Evolutionary conservation across 1,140 invertebrate genomes (phyloP).

Genomic region (Lasaia peninsularis): DNA sequence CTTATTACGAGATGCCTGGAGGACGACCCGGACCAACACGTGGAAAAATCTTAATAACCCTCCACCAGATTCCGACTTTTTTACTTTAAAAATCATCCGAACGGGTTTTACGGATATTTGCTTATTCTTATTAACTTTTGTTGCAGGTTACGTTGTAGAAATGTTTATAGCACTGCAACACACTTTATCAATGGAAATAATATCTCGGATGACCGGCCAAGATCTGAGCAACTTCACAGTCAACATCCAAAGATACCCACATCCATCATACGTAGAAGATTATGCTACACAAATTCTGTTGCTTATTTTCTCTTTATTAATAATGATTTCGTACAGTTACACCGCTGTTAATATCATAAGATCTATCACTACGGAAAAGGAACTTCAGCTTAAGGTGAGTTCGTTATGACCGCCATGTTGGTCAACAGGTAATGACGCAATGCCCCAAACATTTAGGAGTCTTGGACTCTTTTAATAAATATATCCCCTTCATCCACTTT

Average conservation of each 20-base stretch:
- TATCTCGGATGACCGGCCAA: slow-evolving; percentile 67
- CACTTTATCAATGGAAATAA: slow-evolving; percentile 78
- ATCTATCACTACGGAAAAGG: slow-evolving; percentile 80
- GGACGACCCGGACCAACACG: too few relatives aligned
- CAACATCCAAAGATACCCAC: slow-evolving; percentile 84
- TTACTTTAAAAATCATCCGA: not conserved
- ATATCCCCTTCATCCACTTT: too few relatives aligned
- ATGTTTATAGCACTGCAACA: slow-evolving; percentile 85
- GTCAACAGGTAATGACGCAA: too few relatives aligned
- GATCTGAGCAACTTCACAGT: slow-evolving; percentile 46
- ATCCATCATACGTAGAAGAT: slow-evolving; percentile 85
- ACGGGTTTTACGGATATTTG: not conserved
- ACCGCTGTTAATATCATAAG: slow-evolving; percentile 87
- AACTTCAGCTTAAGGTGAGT: slow-evolving; percentile 81
- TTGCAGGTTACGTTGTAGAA: slow-evolving; percentile 82
- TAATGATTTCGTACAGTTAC: slow-evolving; percentile 87
- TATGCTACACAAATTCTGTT: slow-evolving; percentile 81
- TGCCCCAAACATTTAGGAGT: too few relatives aligned
- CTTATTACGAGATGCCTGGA: too few relatives aligned
- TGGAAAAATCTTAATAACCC: too few relatives aligned
- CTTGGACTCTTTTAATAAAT: too few relatives aligned
- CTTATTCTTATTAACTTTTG: slow-evolving; percentile 14
- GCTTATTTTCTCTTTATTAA: slow-evolving; percentile 84
- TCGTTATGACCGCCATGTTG: too few relatives aligned
- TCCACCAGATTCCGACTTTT: too few relatives aligned